Evolutionary conservation across 2,888 invertebrate genomes (phyloP), one percentile per base, ranked within the genome.

Genomic region (Leptopterna dolabrata): DNA sequence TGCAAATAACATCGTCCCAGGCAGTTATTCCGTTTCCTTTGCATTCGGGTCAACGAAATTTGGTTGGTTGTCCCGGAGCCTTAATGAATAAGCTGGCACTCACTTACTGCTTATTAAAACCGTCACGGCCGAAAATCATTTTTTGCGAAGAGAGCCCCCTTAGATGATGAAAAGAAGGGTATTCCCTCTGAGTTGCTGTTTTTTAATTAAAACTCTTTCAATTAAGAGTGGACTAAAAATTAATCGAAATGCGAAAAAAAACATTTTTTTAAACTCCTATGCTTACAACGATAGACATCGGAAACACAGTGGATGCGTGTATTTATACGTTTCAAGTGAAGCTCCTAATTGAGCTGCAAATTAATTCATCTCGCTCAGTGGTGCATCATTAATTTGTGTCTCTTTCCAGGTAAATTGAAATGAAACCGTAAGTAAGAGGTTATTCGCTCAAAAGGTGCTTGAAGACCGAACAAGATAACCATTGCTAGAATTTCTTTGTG

Each of bases 171-270:
- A 85, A 85, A 45, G 73, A 45, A 45, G 45, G 3, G 16, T 71
- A 47, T 83, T 83, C 47, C 41, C 43, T 83, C 55, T 55, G 47
- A 55, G 81, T 81, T 73, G 85, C 85, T 73, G 73, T 85, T 85
- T 83, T 85, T 85, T 85, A 85, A 85, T 85, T 85, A 85, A 85
- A 85, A 85, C 85, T 85, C 85, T 85, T 85, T 43, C 85, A 85
- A 85, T 85, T 85, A 85, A 76, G 30, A 76, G 45, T 76, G 45
- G 30, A 45, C 70, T 7, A 41, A 83, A 70, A 83, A 83, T 83
- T 83, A 83, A 83, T 70, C 83, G 43, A 70, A 70, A 83, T 41
- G 41, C 70, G 36, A 19, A 45, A 30, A 30, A n/a, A 63, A 63
- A 55, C 45, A 78, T 24, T 45, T 78, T 45, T 13, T 76, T 78